Conservation (phyloP, 2,113 vertebrate genomes). For the Phylloscopus trochilus region DNA sequence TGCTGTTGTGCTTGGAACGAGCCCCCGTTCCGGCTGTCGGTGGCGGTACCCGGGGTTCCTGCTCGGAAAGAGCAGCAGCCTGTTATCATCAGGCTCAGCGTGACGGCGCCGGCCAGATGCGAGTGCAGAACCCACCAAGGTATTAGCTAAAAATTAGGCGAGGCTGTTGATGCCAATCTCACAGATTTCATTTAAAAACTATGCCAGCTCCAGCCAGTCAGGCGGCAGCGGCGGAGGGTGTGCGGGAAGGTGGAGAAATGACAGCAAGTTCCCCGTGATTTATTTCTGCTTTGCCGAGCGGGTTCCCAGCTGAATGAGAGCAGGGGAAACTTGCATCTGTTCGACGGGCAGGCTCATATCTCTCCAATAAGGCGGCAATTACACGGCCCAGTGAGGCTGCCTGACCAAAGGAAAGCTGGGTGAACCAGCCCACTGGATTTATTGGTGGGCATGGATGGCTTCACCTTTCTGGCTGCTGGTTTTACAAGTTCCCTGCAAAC, state of each 20-base stretch:
- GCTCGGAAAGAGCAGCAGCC: conserved; percentile 76
- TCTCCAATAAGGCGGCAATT: conserved; percentile 28
- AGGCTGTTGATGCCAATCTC: conserved; percentile 69
- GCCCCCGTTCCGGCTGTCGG: conserved; percentile 56
- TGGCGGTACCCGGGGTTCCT: conserved; percentile 60
- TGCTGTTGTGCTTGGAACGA: conserved; percentile 76
- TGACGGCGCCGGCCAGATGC: conserved; percentile 79
- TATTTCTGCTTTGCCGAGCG: conserved; percentile 74
- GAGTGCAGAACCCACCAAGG: conserved; percentile 76
- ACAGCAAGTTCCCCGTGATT: conserved; percentile 86
- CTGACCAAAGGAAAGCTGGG: not conserved
- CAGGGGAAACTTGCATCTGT: conserved; percentile 89
- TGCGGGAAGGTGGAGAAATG: conserved; percentile 73
- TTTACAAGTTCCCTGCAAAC: not conserved
- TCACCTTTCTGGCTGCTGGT: not conserved
- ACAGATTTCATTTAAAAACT: conserved; percentile 78
- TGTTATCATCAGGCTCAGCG: conserved; percentile 75
- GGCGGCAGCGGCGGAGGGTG: conserved; percentile 61
- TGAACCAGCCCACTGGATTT: not conserved
- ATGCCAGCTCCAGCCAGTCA: conserved; percentile 68
- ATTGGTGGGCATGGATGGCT: not conserved
- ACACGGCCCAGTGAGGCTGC: not conserved
- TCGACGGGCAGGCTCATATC: conserved; percentile 59
- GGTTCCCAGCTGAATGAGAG: conserved; percentile 75
- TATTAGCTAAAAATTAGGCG: conserved; percentile 82